Percentiles rank a stretch among this genome's conserved stretches.
Evolutionary conservation across 2,113 vertebrate species (phyloP).

Genomic region (Ranitomeya imitator): DNA sequence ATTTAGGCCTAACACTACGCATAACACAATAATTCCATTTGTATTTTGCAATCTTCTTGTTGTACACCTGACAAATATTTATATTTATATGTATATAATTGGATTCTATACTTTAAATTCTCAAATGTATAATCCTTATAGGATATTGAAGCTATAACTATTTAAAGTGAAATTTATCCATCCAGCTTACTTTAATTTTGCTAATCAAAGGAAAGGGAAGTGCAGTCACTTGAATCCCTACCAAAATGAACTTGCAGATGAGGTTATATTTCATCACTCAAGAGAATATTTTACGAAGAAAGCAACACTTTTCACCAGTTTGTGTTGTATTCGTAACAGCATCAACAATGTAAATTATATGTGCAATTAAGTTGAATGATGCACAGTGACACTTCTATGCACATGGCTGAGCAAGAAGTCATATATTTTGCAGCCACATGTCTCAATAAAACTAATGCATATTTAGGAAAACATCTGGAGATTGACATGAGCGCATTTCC

Average conservation of each 20-base stretch:
- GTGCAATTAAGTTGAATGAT: not conserved
- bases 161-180: slow-evolving; percentile 20
- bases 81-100: too few species aligned
- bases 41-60: not conserved
- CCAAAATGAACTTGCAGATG: slow-evolving; percentile 9
- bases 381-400: not conserved
- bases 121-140: not conserved
- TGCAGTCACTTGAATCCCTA: not conserved
- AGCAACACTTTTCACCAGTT: not conserved
- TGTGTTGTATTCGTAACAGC: not conserved
- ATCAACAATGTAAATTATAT: not conserved
- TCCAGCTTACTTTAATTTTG: slow-evolving; percentile 30
- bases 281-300: not conserved
- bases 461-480: slow-evolving; percentile 34
- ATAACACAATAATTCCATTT: not conserved
- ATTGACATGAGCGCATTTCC: slow-evolving; percentile 31
- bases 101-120: too few species aligned
- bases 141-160: not conserved
- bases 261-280: slow-evolving; percentile 21
- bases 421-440: slow-evolving; percentile 1
- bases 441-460: not conserved
- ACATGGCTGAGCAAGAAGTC: not conserved
- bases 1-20: not conserved
- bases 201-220: slow-evolving; percentile 28
- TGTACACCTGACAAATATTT: too few species aligned